Evolutionary conservation across 2,888 invertebrate genomes (phyloP).

Genomic region (Lissocephala sabroskyi): DNA sequence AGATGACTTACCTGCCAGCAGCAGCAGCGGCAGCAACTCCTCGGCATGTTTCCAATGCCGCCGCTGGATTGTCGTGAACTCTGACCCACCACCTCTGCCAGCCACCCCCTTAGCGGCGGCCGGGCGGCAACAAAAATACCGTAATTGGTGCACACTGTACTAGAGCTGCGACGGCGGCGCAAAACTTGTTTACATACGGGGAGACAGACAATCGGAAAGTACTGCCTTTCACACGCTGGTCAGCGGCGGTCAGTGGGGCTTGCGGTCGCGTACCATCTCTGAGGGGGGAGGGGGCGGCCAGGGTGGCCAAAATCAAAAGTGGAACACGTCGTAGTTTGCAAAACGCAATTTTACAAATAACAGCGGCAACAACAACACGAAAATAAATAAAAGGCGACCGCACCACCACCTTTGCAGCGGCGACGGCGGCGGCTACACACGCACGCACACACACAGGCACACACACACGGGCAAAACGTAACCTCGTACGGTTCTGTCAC

Average conservation of each 20-base stretch:
- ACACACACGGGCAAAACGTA: constrained; percentile 19
- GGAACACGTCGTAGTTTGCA: constrained; percentile 48
- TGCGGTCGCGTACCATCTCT: background rate
- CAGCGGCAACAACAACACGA: too few relatives aligned
- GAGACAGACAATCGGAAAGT: too few relatives aligned
- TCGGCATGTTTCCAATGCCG: too few relatives aligned
- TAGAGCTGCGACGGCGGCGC: too few relatives aligned
- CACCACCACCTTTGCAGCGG: constrained; percentile 31
- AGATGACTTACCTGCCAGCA: constrained; percentile 32
- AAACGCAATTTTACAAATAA: constrained; percentile 50
- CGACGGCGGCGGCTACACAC: background rate
- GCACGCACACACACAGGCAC: constrained; percentile 5
- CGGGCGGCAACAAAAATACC: too few relatives aligned
- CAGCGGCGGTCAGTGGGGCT: too few relatives aligned
- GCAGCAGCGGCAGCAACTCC: constrained; percentile 29
- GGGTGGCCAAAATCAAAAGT: constrained; percentile 35
- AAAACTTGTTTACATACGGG: too few relatives aligned
- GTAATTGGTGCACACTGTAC: too few relatives aligned
- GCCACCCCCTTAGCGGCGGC: too few relatives aligned
- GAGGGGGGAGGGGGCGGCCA: background rate
- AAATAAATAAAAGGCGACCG: constrained; percentile 1
- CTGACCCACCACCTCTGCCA: too few relatives aligned
- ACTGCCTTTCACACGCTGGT: too few relatives aligned
- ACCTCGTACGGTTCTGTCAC: constrained; percentile 39
- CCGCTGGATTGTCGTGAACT: too few relatives aligned